Percentiles rank a stretch among this genome's conserved stretches.
Evolutionary conservation across 2,113 vertebrate genomes (phyloP).

Genomic region (Stegastes partitus): DNA sequence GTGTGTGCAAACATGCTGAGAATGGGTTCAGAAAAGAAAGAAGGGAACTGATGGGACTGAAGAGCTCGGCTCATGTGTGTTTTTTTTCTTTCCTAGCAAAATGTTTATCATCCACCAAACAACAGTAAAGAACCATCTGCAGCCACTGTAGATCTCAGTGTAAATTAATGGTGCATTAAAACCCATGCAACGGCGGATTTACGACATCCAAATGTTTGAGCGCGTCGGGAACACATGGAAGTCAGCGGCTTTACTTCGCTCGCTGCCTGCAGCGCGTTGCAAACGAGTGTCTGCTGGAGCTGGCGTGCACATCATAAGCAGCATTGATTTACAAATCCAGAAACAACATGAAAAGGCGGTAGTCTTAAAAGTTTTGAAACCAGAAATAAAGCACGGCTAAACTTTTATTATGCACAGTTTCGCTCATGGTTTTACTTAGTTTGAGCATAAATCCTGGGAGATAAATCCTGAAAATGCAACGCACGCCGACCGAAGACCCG

Average conservation of each 20-base stretch:
- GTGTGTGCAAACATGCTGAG: constrained; percentile 8
- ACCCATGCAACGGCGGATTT: constrained; percentile 42
- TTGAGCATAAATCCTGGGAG: too few species aligned
- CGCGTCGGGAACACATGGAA: constrained; percentile 38
- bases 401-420: background rate
- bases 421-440: background rate
- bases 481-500: too few species aligned
- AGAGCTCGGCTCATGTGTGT: background rate
- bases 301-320: constrained; percentile 1
- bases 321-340: constrained; percentile 30
- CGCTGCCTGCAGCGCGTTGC: background rate
- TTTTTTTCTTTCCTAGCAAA: constrained; percentile 28
- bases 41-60: constrained; percentile 8
- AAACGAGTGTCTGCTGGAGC: constrained; percentile 12
- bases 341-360: constrained; percentile 16
- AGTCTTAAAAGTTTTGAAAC: background rate
- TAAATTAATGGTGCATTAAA: constrained; percentile 61
- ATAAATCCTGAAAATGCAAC: too few species aligned
- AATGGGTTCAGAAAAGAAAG: constrained; percentile 9
- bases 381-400: background rate
- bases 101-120: constrained; percentile 54
- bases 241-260: constrained; percentile 15
- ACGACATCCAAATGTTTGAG: constrained; percentile 59
- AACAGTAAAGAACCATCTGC: constrained; percentile 55
- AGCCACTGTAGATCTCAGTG: constrained; percentile 59